phyloP scores from a whole-genome alignment of 2,888 invertebrate genomes.

The Caenorhabditis sp. region DNA sequence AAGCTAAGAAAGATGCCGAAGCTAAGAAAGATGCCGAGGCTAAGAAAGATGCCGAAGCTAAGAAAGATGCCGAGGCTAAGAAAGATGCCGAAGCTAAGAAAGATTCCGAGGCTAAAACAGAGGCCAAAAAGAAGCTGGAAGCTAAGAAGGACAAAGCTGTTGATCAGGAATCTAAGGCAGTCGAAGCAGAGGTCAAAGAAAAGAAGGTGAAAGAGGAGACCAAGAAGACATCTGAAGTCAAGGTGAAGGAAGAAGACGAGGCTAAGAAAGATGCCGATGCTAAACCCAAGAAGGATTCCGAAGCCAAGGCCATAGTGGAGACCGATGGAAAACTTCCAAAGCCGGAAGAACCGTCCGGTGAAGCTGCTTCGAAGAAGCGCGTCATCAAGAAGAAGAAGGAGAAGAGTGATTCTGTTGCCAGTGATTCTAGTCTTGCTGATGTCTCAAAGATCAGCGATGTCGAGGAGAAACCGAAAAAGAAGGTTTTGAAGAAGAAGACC shows the following conservation, averaged over 20 bases:
- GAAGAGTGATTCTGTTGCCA: conserved; percentile 50
- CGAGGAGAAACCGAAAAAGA: conserved; percentile 54
- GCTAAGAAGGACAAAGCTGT: conserved; percentile 23
- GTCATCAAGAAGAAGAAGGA: conserved; percentile 50
- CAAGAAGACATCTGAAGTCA: conserved; percentile 25
- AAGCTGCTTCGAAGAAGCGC: conserved; percentile 48
- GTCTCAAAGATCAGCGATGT: conserved; percentile 46
- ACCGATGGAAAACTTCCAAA: conserved; percentile 52
- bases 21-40: too few species aligned
- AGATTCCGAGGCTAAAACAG: conserved; percentile 18
- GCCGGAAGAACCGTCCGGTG: conserved; percentile 35
- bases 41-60: conserved; percentile 25
- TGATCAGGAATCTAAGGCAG: conserved; percentile 19
- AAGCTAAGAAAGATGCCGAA: too few species aligned
- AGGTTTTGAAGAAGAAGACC: conserved; percentile 52
- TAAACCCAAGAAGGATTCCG: conserved; percentile 10
- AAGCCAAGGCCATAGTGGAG: conserved; percentile 33
- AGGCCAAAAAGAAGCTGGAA: conserved; percentile 36
- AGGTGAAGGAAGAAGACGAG: conserved; percentile 30
- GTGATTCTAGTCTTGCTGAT: conserved; percentile 49
- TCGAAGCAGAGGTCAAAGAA: conserved; percentile 22
- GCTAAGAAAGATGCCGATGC: conserved; percentile 12
- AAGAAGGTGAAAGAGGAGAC: conserved; percentile 38
- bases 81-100: conserved; percentile 26
- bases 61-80: conserved; percentile 10